A percentile compares a stretch with the other conserved stretches of the same genome.
Conservation (phyloP, 2,888 invertebrate species). For the Cantharis nigra region DNA sequence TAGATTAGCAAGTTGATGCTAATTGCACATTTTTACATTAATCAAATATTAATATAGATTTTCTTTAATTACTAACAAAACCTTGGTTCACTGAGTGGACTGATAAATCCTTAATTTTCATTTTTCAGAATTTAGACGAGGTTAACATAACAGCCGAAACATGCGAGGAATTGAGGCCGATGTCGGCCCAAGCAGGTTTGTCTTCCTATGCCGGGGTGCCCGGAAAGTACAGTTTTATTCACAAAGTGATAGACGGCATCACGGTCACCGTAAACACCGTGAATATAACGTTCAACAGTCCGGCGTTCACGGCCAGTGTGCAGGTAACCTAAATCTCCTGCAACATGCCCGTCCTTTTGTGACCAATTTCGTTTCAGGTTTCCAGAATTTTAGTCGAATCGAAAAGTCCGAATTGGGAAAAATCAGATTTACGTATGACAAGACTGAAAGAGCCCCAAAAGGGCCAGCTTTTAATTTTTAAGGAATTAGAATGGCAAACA, state of each 20-base stretch:
- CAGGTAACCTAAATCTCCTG: constrained; percentile 66
- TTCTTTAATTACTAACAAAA: no score
- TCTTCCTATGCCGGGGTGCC: constrained; percentile 63
- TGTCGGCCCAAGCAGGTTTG: constrained; percentile 61
- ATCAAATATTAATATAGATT: background rate
- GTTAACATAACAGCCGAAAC: constrained; percentile 93
- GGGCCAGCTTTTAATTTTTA: constrained; percentile 93
- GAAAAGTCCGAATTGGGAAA: constrained; percentile 88
- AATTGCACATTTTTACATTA: background rate
- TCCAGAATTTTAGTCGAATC: constrained; percentile 93
- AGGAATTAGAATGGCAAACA: constrained; percentile 97
- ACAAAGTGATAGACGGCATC: constrained; percentile 97
- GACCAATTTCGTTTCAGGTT: constrained; percentile 65
- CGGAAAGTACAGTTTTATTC: constrained; percentile 83
- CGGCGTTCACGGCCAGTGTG: constrained; percentile 93
- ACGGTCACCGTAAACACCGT: constrained; percentile 95
- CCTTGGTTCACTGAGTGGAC: no score
- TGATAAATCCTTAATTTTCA: no score
- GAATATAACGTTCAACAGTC: constrained; percentile 90
- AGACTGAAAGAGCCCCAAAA: constrained; percentile 87
- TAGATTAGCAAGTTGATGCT: background rate
- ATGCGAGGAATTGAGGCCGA: constrained; percentile 79
- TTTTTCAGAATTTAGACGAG: constrained; percentile 85
- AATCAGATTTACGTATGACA: constrained; percentile 85
- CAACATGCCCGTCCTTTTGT: background rate